A percentile compares a stretch with the other conserved stretches of the same genome.
Evolutionary conservation across 35 echinoderm and acorn worm species (phyloP).

Genomic region (Hemicentrotus pulcherrimus): DNA sequence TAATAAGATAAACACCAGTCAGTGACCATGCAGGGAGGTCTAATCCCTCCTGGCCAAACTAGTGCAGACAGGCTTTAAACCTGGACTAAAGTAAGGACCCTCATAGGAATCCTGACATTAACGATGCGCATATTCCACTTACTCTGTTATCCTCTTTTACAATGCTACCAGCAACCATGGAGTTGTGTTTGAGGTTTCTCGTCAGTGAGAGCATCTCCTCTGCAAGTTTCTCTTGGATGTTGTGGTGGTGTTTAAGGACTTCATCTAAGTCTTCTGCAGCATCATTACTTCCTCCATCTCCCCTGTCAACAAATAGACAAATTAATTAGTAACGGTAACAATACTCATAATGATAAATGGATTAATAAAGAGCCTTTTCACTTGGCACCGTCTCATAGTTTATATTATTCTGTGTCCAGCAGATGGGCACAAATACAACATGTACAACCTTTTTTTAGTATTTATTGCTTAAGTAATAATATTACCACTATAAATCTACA

Average conservation of each 20-base stretch:
- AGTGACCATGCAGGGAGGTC: no score
- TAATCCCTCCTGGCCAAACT: no score
- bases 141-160: constrained; percentile 93
- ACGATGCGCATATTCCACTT: background rate
- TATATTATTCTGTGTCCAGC: no score
- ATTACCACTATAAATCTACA: no score
- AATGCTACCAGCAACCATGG: constrained; percentile 88
- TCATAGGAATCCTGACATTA: background rate
- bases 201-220: constrained; percentile 94
- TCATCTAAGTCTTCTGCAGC: constrained; percentile 82
- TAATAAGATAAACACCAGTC: no score
- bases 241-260: constrained; percentile 86
- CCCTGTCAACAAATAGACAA: constrained; percentile 41
- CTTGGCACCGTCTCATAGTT: no score
- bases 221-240: constrained; percentile 95
- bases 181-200: constrained; percentile 88
- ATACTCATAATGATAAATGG: background rate
- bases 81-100: background rate
- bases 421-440: no score
- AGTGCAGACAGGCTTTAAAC: no score
- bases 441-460: no score
- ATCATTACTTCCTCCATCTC: constrained; percentile 41
- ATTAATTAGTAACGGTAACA: background rate
- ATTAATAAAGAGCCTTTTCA: background rate
- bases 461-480: no score